These are phyloP conservation scores for Argyresthia goedartella DNA, from an alignment of 2,888 invertebrate species.

Conservation along the genomic window DNA sequence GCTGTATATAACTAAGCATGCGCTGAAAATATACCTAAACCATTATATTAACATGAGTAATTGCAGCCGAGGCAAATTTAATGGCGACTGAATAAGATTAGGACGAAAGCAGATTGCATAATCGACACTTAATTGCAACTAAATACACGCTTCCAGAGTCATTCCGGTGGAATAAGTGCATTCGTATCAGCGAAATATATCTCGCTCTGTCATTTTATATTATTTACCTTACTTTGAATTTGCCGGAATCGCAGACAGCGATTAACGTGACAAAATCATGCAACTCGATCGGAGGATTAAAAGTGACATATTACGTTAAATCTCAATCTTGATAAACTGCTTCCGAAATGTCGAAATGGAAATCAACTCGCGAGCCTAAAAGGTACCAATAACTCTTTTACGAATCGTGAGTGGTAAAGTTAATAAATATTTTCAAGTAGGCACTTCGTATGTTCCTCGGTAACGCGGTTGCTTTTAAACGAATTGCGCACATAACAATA, in stretches of 20 bases:
- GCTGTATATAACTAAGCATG: constrained; percentile 43
- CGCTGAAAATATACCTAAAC: constrained; percentile 38
- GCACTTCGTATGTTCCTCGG: constrained; percentile 57
- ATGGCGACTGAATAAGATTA: neutral
- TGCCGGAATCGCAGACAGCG: too few relatives aligned
- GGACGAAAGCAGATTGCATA: constrained; percentile 1
- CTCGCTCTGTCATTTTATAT: neutral
- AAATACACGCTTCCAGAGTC: neutral
- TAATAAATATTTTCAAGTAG: constrained; percentile 65
- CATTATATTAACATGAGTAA: constrained; percentile 4
- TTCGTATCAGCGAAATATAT: neutral
- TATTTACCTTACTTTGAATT: too few relatives aligned
- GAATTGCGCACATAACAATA: constrained; percentile 69
- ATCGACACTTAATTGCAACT: neutral
- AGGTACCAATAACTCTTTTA: constrained; percentile 10
- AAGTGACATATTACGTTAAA: neutral
- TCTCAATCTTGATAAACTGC: neutral
- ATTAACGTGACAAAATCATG: too few relatives aligned
- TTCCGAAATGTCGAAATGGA: neutral
- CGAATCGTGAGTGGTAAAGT: constrained; percentile 17
- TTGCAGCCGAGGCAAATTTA: neutral
- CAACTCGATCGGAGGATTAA: too few relatives aligned
- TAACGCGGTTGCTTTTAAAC: constrained; percentile 66
- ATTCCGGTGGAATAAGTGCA: neutral
- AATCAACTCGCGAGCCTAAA: neutral